phyloP scores from a whole-genome alignment of 2,113 vertebrate species.

The Pygoscelis antarcticus region DNA sequence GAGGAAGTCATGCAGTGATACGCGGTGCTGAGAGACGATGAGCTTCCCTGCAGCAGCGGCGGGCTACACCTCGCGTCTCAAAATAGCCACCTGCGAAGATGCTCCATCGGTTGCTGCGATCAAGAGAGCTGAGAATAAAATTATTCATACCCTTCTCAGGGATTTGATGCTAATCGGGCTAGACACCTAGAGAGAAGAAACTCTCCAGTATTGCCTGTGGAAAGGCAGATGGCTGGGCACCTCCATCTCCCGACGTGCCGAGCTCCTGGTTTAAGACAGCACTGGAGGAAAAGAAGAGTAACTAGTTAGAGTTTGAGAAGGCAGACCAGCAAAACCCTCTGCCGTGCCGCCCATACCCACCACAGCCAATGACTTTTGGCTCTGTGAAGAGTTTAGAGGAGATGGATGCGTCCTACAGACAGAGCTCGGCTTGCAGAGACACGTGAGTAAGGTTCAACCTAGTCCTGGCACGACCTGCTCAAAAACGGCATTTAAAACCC shows the following conservation, averaged over 20 bases:
- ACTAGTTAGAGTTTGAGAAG: background rate
- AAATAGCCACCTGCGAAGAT: background rate
- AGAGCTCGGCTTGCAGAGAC: background rate
- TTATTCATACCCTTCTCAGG: background rate
- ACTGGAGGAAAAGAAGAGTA: background rate
- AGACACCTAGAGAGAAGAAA: background rate
- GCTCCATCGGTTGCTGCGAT: background rate
- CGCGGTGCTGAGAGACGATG: fast-evolving
- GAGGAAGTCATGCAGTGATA: fast-evolving
- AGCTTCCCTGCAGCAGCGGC: background rate
- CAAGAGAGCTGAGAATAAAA: background rate
- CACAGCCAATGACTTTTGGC: fast-evolving
- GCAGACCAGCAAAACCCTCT: background rate
- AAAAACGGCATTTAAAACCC: background rate
- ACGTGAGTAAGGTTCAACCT: background rate
- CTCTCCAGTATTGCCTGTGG: background rate
- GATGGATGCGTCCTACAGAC: background rate
- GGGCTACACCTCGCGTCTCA: background rate
- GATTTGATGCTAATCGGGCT: background rate
- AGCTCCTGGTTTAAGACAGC: background rate
- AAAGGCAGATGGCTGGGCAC: background rate
- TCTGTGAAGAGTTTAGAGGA: background rate
- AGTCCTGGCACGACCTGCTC: background rate
- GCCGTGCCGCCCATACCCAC: background rate
- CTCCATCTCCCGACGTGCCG: fast-evolving